A percentile compares a stretch with the other conserved stretches of the same genome.
phyloP scores from a whole-genome alignment of 2,888 invertebrate species.

The Lochmaea crataegi region DNA sequence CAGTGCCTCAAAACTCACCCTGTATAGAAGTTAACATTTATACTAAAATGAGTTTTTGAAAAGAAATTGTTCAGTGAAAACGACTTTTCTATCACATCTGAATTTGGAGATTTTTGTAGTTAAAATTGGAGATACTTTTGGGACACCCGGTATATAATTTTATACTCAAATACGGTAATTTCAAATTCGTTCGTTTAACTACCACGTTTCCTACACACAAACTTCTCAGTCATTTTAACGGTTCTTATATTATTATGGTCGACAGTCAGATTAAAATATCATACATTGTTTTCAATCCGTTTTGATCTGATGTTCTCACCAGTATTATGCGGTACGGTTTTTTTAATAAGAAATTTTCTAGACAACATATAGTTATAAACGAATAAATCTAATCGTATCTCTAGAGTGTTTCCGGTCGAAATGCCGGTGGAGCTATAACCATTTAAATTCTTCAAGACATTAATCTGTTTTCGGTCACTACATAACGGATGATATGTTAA shows the following conservation, averaged over 20 bases:
- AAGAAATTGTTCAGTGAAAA: too few relatives aligned
- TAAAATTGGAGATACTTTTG: too few relatives aligned
- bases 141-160: too few relatives aligned
- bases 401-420: conserved; percentile 12
- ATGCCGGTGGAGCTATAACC: not conserved
- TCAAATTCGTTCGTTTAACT: conserved; percentile 10
- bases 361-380: conserved; percentile 15
- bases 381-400: conserved; percentile 16
- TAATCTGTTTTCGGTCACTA: not conserved
- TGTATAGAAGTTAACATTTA: too few relatives aligned
- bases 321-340: conserved; percentile 13
- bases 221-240: conserved; percentile 10
- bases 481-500: not conserved
- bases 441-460: not conserved
- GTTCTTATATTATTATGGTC: conserved; percentile 6
- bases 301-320: conserved; percentile 20
- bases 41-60: too few relatives aligned
- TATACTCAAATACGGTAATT: not conserved
- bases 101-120: too few relatives aligned
- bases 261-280: conserved; percentile 5
- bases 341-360: conserved; percentile 6
- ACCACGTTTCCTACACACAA: not conserved
- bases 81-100: too few relatives aligned
- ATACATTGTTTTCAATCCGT: conserved; percentile 21
- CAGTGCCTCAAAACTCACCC: too few relatives aligned